Conservation (phyloP, 1,140 invertebrate genomes). For the Theocolax elegans region DNA sequence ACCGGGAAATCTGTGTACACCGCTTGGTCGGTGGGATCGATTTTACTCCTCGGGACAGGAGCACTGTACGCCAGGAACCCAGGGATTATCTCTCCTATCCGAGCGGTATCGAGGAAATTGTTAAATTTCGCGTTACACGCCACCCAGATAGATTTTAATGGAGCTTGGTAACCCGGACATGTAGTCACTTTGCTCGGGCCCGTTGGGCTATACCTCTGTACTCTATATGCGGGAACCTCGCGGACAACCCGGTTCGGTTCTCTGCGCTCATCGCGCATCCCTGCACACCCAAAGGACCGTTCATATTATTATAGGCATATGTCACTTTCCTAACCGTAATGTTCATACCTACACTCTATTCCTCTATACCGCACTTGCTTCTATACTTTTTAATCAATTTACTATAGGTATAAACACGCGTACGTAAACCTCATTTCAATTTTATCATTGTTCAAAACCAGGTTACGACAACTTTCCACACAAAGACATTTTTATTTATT, state of each 20-base stretch:
- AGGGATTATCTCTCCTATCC: slow-evolving; percentile 10
- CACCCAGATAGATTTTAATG: slow-evolving; percentile 64
- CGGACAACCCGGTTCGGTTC: background rate
- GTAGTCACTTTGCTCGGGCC: slow-evolving; percentile 61
- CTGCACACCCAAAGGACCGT: background rate
- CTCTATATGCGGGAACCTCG: background rate
- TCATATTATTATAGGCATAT: background rate
- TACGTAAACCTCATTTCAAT: no score
- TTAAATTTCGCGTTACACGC: slow-evolving; percentile 58
- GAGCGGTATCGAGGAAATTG: slow-evolving; percentile 50
- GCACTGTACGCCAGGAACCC: background rate
- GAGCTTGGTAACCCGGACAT: slow-evolving; percentile 60
- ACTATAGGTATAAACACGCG: no score
- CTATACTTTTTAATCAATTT: no score
- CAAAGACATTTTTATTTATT: no score
- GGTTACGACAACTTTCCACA: no score
- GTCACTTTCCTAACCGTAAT: background rate
- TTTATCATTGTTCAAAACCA: slow-evolving; percentile 22
- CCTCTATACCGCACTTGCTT: no score
- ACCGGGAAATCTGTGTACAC: background rate
- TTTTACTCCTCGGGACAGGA: background rate
- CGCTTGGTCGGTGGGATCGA: background rate
- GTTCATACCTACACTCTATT: no score
- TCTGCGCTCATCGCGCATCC: background rate
- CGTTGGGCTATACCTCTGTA: slow-evolving; percentile 16